These are phyloP conservation scores for Aselliscus stoliczkanus DNA, from an alignment of 2,797 vertebrate species.

Conservation along the genomic window DNA sequence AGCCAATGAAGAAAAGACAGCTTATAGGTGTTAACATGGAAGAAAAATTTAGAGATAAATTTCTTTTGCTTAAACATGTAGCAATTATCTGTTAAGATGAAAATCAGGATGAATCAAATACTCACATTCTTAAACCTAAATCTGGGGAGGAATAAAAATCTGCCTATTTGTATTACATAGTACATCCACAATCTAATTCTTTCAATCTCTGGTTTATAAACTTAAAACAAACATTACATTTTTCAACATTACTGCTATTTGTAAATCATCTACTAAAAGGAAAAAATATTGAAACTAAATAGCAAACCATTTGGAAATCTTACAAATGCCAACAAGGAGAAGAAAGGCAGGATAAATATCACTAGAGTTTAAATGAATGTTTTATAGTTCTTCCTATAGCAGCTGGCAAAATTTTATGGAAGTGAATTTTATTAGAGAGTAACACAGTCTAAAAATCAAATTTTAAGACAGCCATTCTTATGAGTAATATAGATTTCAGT, in stretches of 20 bases:
- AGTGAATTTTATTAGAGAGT: slow-evolving; percentile 56
- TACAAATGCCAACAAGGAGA: slow-evolving; percentile 34
- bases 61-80: slow-evolving; percentile 26
- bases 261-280: slow-evolving; percentile 45
- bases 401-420: slow-evolving; percentile 56
- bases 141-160: slow-evolving; percentile 32
- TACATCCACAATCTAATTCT: slow-evolving; percentile 31
- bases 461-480: slow-evolving; percentile 46
- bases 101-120: slow-evolving; percentile 50
- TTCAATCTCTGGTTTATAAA: slow-evolving; percentile 46
- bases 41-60: slow-evolving; percentile 40
- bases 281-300: slow-evolving; percentile 53
- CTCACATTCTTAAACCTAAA: slow-evolving; percentile 29
- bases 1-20: neutral
- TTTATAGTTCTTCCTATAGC: slow-evolving; percentile 47
- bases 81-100: slow-evolving; percentile 9
- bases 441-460: slow-evolving; percentile 47
- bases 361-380: slow-evolving; percentile 37
- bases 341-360: slow-evolving; percentile 36
- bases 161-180: neutral
- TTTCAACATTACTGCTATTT: slow-evolving; percentile 49
- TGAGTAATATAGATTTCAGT: slow-evolving; percentile 31
- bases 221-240: slow-evolving; percentile 42
- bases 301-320: slow-evolving; percentile 43
- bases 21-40: neutral